phyloP scores from a whole-genome alignment of 2,113 vertebrate species.

The Dipodomys merriami region DNA sequence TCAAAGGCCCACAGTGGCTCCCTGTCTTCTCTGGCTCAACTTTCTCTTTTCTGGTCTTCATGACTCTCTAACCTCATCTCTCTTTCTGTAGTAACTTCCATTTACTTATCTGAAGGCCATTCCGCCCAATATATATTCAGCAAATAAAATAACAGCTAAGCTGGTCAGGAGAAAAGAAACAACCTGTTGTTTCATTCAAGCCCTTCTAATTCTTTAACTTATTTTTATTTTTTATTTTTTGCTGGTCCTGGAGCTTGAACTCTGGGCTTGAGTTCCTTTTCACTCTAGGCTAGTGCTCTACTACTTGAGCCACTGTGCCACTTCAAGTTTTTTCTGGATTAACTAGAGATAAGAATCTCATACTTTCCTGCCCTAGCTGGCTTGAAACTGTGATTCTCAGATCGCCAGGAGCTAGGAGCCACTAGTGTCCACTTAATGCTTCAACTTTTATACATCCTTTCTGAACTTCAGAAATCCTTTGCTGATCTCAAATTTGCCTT shows the following conservation, averaged over 20 bases:
- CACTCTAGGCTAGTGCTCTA: too few species aligned
- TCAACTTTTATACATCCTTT: not conserved
- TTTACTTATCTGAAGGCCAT: not conserved
- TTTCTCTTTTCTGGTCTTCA: not conserved
- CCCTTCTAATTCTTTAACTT: not conserved
- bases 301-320: too few species aligned
- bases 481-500: not conserved
- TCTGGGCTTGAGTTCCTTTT: too few species aligned
- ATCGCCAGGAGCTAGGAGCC: too few species aligned
- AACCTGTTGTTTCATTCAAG: not conserved
- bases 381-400: too few species aligned
- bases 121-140: not conserved
- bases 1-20: not conserved
- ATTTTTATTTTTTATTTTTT: too few species aligned
- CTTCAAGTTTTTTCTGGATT: too few species aligned
- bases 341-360: too few species aligned
- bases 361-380: too few species aligned
- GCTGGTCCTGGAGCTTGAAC: too few species aligned
- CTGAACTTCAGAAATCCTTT: constrained; percentile 23
- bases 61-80: not conserved
- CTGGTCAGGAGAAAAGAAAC: not conserved
- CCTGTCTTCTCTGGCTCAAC: not conserved
- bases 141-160: not conserved
- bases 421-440: not conserved
- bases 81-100: not conserved